Evolutionary conservation across 2,113 vertebrate genomes (phyloP), one percentile per base, ranked within the genome.

Genomic region (Brevimyrus niger): DNA sequence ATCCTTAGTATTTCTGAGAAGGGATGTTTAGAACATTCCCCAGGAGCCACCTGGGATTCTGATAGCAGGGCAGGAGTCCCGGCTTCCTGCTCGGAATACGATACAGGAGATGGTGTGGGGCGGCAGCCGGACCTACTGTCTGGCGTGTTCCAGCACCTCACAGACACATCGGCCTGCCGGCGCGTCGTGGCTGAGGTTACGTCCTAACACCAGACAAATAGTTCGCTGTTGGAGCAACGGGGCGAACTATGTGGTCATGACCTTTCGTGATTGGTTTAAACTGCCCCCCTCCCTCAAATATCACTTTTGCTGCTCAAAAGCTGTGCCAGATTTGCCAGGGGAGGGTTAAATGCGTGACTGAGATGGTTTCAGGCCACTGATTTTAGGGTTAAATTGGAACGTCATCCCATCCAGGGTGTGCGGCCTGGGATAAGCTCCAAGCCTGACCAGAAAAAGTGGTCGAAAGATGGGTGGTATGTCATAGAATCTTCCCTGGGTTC

Each of bases 1-100:
- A 48, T 55, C 84, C 80, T 88, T 88, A 90, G 90, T 87, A 91
- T 89, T 88, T 83, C 86, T 83, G 88, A 89, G 88, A 80, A 85
- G 89, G 89, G 84, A 44, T 76, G 88, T 90, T 55, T 88, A 89
- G 65, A 91, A 86, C 87, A 50, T 91, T 89, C 48, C 17, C 23
- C 27, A 53, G 85, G 85, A 86, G 47, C 85, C 85, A 86, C 8
- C 85, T 51, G 11, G 47, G 47, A 51, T 19, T 53, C 23, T 4
- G 48, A 53, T 27, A 53, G 10, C 23, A 27, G 23, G 10, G 23
- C n/a, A 50, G 85, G 48, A 23, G 10, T 0, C 4, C 4, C n/a
- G 10, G 46, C 23, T 48, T 48, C 84, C 47, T 46, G 38, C 82
- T n/a, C 82, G 31, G 31, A 42, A 80, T 17, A 27, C 31, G 31